These are phyloP conservation scores for Torymus aiolomorphi DNA, from an alignment of 2,888 invertebrate species.

Conservation along the genomic window DNA sequence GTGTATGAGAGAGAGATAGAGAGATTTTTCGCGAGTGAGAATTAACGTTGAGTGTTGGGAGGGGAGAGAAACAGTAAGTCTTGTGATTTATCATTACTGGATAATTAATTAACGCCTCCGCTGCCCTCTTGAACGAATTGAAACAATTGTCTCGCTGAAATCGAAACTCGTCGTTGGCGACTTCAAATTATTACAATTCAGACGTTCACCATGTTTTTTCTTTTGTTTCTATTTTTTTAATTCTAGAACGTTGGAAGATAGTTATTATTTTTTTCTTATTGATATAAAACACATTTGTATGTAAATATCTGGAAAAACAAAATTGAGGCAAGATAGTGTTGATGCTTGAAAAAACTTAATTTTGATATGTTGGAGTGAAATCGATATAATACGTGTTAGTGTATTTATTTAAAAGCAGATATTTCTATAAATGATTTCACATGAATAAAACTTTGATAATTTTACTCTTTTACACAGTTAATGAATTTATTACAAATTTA, in stretches of 20 bases:
- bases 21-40: slow-evolving; percentile 35
- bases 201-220: slow-evolving; percentile 29
- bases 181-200: slow-evolving; percentile 45
- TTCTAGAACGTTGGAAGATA: slow-evolving; percentile 15
- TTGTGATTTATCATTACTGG: slow-evolving; percentile 50
- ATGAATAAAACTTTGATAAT: neutral
- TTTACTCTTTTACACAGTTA: neutral
- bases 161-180: slow-evolving; percentile 31
- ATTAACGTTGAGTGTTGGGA: slow-evolving; percentile 37
- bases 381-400: slow-evolving; percentile 5
- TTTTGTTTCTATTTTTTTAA: slow-evolving; percentile 42
- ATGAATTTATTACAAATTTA: neutral
- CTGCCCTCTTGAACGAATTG: slow-evolving; percentile 37
- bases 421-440: slow-evolving; percentile 8
- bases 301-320: slow-evolving; percentile 37
- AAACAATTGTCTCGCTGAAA: slow-evolving; percentile 46
- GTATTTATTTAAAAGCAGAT: slow-evolving; percentile 2
- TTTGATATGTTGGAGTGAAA: slow-evolving; percentile 39
- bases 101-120: slow-evolving; percentile 34
- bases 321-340: slow-evolving; percentile 25
- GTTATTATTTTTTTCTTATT: slow-evolving; percentile 23
- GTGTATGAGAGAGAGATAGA: no score
- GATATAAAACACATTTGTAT: slow-evolving; percentile 18
- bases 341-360: slow-evolving; percentile 13
- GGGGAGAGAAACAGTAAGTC: slow-evolving; percentile 34